Base-by-base conservation (phyloP, 2,797 vertebrate genomes). In the Hipposideros larvatus region DNA sequence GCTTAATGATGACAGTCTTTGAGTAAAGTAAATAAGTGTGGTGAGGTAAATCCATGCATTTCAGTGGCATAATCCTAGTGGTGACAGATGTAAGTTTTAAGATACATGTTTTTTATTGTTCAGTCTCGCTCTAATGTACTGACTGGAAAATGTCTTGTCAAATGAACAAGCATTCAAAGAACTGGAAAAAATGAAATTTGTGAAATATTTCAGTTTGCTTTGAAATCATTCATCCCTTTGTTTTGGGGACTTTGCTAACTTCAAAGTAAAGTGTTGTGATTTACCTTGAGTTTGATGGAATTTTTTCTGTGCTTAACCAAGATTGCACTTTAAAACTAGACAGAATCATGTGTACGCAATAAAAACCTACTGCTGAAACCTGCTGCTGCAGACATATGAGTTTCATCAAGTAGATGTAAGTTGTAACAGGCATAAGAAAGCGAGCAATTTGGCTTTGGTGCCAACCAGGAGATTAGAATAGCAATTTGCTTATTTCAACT, bases 401-500 rank as follows among this genome's bases (percentile, higher is more conserved):
- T 95, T 95, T 92, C 74, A 48, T 94, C 90, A 63, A 34, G 90
- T 41, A 53, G 74, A 68, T 95, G 57, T 92, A 66, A 71, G 86
- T 87, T 87, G 51, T 68, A 85, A 89, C 91, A 96, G 87, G 92
- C 88, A 70, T 31, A 26, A 66, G 80, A 66, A 87, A 65, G 71
- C 83, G 59, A n/a, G 43, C 14, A 26, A 19, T 51, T 92, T 68
- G 61, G 84, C 63, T 65, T 80, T 73, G 61, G 65, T 93, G 95
- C 88, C 94, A 97, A 16, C 53, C 11, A 22, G 87, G 75, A 89
- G 94, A 95, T 97, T 96, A 96, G 93, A 77, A n/a, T 4, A 87
- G 65, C 78, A 84, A 74, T 95, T 92, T 96, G 91, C 96, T 95
- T 91, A 90, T 91, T 95, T 96, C 86, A 73, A 91, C 96, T 55